Percentiles rank a stretch among this genome's conserved stretches.
phyloP scores from a whole-genome alignment of 1,140 invertebrate genomes.

The Calephelis virginiensis region DNA sequence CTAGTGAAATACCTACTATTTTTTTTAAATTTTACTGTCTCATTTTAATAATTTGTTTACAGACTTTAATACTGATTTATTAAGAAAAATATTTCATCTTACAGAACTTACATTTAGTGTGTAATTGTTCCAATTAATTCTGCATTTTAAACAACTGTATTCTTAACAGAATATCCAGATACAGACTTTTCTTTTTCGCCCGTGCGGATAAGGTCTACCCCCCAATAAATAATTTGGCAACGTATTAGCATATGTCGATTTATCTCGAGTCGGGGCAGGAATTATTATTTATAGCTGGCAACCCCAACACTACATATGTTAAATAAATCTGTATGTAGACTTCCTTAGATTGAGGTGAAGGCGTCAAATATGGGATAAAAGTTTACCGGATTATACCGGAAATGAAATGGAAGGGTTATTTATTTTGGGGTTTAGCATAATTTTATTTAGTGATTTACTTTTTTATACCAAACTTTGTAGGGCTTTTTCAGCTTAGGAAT shows the following conservation, averaged over 20 bases:
- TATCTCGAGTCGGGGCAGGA: slow-evolving; percentile 52
- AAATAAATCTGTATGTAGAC: slow-evolving; percentile 53
- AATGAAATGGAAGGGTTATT: slow-evolving; percentile 24
- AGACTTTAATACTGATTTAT: too few relatives aligned
- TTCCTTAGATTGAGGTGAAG: slow-evolving; percentile 28
- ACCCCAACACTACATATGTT: slow-evolving; percentile 59
- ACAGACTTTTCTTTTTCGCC: slow-evolving; percentile 19
- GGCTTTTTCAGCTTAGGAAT: not conserved
- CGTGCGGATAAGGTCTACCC: slow-evolving; percentile 45
- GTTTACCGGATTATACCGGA: slow-evolving; percentile 29
- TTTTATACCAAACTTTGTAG: not conserved
- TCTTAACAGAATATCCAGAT: slow-evolving; percentile 23
- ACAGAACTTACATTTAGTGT: too few relatives aligned
- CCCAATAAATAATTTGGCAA: slow-evolving; percentile 70
- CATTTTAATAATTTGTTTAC: too few relatives aligned
- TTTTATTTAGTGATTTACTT: slow-evolving; percentile 18
- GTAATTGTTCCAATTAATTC: too few relatives aligned
- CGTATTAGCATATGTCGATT: slow-evolving; percentile 72
- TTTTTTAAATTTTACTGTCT: too few relatives aligned
- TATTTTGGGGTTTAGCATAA: slow-evolving; percentile 16
- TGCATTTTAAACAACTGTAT: not conserved
- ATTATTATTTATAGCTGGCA: slow-evolving; percentile 67
- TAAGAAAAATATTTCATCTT: too few relatives aligned
- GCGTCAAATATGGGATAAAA: slow-evolving; percentile 37
- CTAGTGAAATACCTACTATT: too few relatives aligned